Base-by-base conservation (phyloP, 30 jellyfish, hydroid and myxozoan species). In the Haliclystus octoradiatus region DNA sequence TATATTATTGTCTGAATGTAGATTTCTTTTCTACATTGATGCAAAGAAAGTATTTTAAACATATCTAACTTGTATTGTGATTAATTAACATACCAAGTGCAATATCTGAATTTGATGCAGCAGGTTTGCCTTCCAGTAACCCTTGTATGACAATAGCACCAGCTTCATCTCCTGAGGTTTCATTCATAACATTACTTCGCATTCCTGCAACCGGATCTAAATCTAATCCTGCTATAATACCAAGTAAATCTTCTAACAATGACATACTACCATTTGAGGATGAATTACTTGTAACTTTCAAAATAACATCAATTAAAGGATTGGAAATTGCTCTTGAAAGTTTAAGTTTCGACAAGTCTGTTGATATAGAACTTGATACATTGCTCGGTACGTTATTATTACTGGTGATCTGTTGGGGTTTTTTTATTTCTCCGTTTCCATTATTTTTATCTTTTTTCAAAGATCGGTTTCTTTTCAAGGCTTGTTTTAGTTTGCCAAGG, bases 171-270 rank as follows among this genome's bases (percentile, higher is more conserved):
- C 70, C 63, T 2, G 71, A 28, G 13, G 81, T 75, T 27, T 75
- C 28, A 49, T 68, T 65, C 25, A 46, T 71, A 62, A 33, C 28
- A 46, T 71, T 46, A 63, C 68, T 77, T 33, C 57, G 31, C 27
- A 29, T 46, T 0, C 80, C 80, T 31, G 52, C 68, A 28, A 85
- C 93, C 26, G 93, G 96, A 69, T 80, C 96, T 52, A 73, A 34
- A 69, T 85, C 96, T 14, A 85, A 78, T 62, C 96, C 96, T 2
- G 96, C 70, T 65, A 85, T 85, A 2, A 85, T 68, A 61, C 97
- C 97, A 64, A 87, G 75, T 30, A 74, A 2, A 34, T 87, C 92
- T 63, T 87, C 93, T 49, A 87, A 40, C 72, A 68, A 35, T 5
- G 32, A 15, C 26, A 5, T 23, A 57, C 31, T 57, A 5, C 12